Evolutionary conservation across 2,797 vertebrate genomes (phyloP).

Genomic region (Anolis apletophallus): DNA sequence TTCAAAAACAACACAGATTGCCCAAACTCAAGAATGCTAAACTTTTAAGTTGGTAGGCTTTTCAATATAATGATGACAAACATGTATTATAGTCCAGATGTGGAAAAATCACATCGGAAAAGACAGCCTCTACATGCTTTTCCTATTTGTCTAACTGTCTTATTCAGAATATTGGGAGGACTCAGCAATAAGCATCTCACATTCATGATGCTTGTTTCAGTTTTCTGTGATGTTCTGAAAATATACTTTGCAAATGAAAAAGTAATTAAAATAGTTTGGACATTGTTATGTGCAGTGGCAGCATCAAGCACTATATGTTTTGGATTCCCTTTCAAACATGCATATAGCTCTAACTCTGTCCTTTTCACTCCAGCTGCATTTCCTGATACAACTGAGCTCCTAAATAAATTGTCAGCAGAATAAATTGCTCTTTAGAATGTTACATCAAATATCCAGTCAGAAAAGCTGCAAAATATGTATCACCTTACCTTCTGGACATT

Average conservation of each 20-base stretch:
- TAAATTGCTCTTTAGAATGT: neutral
- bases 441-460: neutral
- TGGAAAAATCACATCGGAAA: neutral
- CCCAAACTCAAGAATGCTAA: neutral
- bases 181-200: neutral
- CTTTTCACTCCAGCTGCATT: neutral
- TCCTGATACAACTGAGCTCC: too few species aligned
- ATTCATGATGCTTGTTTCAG: neutral
- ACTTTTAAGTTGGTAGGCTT: constrained; percentile 7
- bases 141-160: neutral
- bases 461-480: neutral
- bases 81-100: neutral
- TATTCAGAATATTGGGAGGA: neutral
- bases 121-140: neutral
- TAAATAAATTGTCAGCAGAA: neutral
- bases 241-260: neutral
- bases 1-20: constrained; percentile 1
- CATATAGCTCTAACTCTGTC: neutral
- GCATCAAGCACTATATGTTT: neutral
- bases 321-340: neutral
- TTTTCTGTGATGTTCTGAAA: constrained; percentile 10
- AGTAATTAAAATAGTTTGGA: neutral
- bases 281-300: neutral
- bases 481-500: neutral
- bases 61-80: neutral